These are phyloP conservation scores for Paradoxurus hermaphroditus DNA, from an alignment of 2,113 vertebrate genomes.

Conservation along the genomic window DNA sequence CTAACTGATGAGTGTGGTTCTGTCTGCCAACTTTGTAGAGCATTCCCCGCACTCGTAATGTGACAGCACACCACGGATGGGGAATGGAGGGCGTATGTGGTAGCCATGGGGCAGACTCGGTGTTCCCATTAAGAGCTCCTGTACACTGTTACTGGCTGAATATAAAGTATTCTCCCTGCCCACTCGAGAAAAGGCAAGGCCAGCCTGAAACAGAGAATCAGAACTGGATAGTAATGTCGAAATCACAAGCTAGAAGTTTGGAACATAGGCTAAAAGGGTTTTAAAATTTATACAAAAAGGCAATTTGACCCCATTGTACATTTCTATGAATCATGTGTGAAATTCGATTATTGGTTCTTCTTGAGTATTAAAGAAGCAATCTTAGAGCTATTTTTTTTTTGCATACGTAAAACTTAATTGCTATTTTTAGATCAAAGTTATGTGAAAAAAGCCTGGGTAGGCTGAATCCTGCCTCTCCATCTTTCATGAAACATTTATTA, in stretches of 20 bases:
- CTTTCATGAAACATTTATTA: background rate
- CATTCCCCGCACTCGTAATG: background rate
- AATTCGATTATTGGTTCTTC: constrained; percentile 1
- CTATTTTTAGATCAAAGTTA: constrained; percentile 33
- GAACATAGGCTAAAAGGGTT: background rate
- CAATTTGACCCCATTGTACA: background rate
- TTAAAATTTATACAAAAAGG: background rate
- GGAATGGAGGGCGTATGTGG: accelerated
- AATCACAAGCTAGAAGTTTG: background rate
- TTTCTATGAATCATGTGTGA: background rate
- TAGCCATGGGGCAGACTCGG: background rate
- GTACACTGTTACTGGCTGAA: background rate
- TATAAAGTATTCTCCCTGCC: background rate
- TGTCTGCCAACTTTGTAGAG: constrained; percentile 24
- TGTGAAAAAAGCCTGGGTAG: background rate
- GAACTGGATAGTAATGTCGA: background rate
- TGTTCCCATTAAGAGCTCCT: background rate
- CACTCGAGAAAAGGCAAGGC: background rate
- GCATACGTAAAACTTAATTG: background rate
- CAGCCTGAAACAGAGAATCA: background rate
- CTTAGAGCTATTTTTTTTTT: background rate
- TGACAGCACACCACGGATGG: background rate
- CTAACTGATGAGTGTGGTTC: background rate
- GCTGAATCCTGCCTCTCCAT: background rate
- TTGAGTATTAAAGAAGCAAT: background rate